These are phyloP conservation scores for Drosophila prostipennis DNA, from an alignment of 2,888 invertebrate species.

Conservation along the genomic window DNA sequence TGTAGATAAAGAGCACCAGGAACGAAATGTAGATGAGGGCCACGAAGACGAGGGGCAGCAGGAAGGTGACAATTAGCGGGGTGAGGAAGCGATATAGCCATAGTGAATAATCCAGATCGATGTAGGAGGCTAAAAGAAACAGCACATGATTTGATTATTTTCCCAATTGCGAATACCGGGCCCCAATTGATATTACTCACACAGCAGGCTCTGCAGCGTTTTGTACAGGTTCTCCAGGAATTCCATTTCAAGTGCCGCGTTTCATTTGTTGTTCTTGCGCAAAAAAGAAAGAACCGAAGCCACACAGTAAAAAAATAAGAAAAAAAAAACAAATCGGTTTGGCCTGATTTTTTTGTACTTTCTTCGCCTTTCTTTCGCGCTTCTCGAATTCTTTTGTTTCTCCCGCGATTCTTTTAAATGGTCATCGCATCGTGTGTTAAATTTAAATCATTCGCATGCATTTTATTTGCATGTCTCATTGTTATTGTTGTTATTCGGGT, in stretches of 20 bases:
- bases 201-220: slow-evolving; percentile 71
- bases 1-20: slow-evolving; percentile 93
- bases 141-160: too few species aligned
- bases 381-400: slow-evolving; percentile 37
- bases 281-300: slow-evolving; percentile 2
- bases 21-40: slow-evolving; percentile 92
- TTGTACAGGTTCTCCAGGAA: slow-evolving; percentile 68
- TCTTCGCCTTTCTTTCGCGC: slow-evolving; percentile 51
- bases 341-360: slow-evolving; percentile 72
- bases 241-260: slow-evolving; percentile 67
- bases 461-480: slow-evolving; percentile 42
- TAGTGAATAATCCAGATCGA: slow-evolving; percentile 92
- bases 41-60: slow-evolving; percentile 92
- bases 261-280: slow-evolving; percentile 41
- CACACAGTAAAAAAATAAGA: slow-evolving; percentile 13
- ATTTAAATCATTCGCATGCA: slow-evolving; percentile 36
- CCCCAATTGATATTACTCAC: slow-evolving; percentile 62
- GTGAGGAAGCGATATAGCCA: slow-evolving; percentile 94
- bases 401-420: slow-evolving; percentile 25
- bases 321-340: slow-evolving; percentile 34
- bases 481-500: slow-evolving; percentile 30
- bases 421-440: slow-evolving; percentile 14
- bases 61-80: slow-evolving; percentile 93
- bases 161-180: background rate
- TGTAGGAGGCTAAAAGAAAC: slow-evolving; percentile 87